These are phyloP conservation scores for Heteractis magnifica DNA, from an alignment of 92 coral and sea anemone genomes.

Conservation along the genomic window DNA sequence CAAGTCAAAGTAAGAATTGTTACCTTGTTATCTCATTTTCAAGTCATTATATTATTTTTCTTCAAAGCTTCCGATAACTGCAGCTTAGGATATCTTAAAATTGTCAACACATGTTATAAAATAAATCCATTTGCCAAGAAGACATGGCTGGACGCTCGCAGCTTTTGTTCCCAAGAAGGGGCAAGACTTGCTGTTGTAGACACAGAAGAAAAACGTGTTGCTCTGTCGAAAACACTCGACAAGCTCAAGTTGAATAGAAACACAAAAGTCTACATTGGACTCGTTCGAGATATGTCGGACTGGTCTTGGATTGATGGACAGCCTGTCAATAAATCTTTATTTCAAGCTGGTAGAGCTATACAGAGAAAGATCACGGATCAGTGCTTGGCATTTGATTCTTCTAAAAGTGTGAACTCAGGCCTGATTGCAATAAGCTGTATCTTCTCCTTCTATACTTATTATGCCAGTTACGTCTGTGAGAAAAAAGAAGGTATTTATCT, in stretches of 20 bases:
- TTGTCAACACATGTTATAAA: neutral
- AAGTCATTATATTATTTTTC: neutral
- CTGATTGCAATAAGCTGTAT: neutral
- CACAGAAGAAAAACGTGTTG: constrained; percentile 5
- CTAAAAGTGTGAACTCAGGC: neutral
- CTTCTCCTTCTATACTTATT: neutral
- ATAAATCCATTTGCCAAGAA: neutral
- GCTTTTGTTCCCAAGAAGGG: neutral
- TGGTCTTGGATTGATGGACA: constrained; percentile 16
- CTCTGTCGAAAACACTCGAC: neutral
- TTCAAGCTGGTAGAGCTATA: neutral
- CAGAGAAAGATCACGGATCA: too few relatives aligned
- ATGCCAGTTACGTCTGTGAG: neutral
- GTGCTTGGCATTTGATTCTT: neutral
- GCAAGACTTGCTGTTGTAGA: constrained; percentile 12
- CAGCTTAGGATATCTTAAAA: neutral
- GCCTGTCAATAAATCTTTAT: neutral
- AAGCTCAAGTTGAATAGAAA: neutral
- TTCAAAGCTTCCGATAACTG: constrained; percentile 7
- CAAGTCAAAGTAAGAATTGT: too few relatives aligned
- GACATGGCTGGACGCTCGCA: neutral
- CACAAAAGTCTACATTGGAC: neutral
- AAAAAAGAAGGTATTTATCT: constrained; percentile 4
- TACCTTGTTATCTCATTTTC: neutral
- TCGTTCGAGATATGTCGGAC: neutral